phyloP scores from a whole-genome alignment of 2,797 vertebrate genomes.

The Gobionotothen gibberifrons region DNA sequence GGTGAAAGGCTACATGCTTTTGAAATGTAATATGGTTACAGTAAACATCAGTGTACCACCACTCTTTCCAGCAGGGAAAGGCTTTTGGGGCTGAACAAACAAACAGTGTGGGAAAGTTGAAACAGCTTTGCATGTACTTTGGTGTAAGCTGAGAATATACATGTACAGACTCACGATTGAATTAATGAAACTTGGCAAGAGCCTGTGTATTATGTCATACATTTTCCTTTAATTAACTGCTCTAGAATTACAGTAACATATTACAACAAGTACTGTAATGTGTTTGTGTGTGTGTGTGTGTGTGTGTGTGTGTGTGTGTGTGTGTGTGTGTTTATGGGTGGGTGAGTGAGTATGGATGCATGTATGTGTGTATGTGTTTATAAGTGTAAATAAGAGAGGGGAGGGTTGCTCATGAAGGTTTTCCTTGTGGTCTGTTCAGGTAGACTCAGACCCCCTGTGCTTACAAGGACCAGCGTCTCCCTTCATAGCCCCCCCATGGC shows the following conservation, averaged over 20 bases:
- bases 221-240: slow-evolving; percentile 43
- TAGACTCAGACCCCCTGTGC: slow-evolving; percentile 73
- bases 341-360: slow-evolving; percentile 8
- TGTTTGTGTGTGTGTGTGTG: slow-evolving; percentile 24
- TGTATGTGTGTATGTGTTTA: slow-evolving; percentile 51
- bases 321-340: slow-evolving; percentile 8
- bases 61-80: slow-evolving; percentile 72
- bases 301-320: slow-evolving; percentile 12
- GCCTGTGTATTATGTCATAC: slow-evolving; percentile 36
- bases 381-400: slow-evolving; percentile 60
- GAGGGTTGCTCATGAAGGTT: slow-evolving; percentile 70
- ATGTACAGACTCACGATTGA: slow-evolving; percentile 29
- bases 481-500: slow-evolving; percentile 58
- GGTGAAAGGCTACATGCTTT: slow-evolving; percentile 58
- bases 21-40: slow-evolving; percentile 75
- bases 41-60: slow-evolving; percentile 68
- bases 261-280: slow-evolving; percentile 23
- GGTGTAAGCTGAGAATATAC: slow-evolving; percentile 48
- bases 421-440: slow-evolving; percentile 78
- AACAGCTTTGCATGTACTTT: slow-evolving; percentile 55
- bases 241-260: slow-evolving; percentile 24
- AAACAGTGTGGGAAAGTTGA: slow-evolving; percentile 64
- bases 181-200: slow-evolving; percentile 49
- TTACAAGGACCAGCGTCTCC: slow-evolving; percentile 61
- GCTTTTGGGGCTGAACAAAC: slow-evolving; percentile 74